Evolutionary conservation across 1,140 invertebrate genomes (phyloP), one percentile per base, ranked within the genome.

Genomic region (Orussus abietinus): DNA sequence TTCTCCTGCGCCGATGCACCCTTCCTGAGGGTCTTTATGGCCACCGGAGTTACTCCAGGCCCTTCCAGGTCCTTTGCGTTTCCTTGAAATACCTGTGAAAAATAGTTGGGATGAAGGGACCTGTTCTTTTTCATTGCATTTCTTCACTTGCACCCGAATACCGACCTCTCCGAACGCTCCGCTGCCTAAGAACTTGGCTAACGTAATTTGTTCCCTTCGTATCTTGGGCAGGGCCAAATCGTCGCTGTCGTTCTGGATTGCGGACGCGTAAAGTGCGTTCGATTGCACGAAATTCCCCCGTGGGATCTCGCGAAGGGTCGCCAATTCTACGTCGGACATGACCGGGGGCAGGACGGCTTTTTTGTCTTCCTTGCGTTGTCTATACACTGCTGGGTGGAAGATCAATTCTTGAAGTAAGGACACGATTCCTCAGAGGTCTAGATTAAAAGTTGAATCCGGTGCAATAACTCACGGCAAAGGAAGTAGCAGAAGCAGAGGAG

Each of bases 101-200:
- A 43, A n/a, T n/a, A n/a, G n/a, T n/a, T n/a, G n/a, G n/a, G n/a
- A n/a, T n/a, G n/a, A n/a, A n/a, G n/a, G n/a, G n/a, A n/a, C n/a
- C n/a, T n/a, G n/a, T n/a, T n/a, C n/a, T n/a, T n/a, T n/a, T n/a
- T n/a, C n/a, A n/a, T n/a, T n/a, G n/a, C n/a, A n/a, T n/a, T n/a
- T n/a, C n/a, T n/a, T n/a, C n/a, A n/a, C n/a, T n/a, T n/a, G n/a
- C n/a, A n/a, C n/a, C n/a, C n/a, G n/a, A n/a, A n/a, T n/a, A 44
- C 40, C 44, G 48, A 71, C 95, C 72, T 96, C 92, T 3, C 94
- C 95, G 64, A 98, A 98, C n/a, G 92, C 92, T 1, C 95, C 96
- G 45, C 88, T 92, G 0, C 94, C 95, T 25, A 98, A 72, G 59
- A 94, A 92, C 64, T 92, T 91, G 0, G 82, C 85, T 2, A 93